Evolutionary conservation across 2,888 invertebrate genomes (phyloP).

Genomic region (Pammene aurita): DNA sequence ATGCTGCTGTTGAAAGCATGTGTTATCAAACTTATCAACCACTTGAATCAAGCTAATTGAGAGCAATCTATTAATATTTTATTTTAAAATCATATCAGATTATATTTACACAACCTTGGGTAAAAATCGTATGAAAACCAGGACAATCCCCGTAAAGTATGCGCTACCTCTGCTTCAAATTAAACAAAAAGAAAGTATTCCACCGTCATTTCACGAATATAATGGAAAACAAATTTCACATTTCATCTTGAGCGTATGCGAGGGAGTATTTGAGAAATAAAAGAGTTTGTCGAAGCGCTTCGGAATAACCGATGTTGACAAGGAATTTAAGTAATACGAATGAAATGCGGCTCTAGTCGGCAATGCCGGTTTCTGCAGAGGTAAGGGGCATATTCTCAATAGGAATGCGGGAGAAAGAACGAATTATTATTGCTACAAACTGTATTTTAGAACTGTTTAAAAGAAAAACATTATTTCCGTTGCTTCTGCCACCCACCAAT

Average conservation of each 20-base stretch:
- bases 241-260: conserved; percentile 38
- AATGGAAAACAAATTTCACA: conserved; percentile 42
- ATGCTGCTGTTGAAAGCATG: no score
- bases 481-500: no score
- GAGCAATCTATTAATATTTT: no score
- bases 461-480: no score
- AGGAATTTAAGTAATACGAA: conserved; percentile 33
- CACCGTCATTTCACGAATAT: conserved; percentile 20
- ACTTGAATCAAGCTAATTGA: no score
- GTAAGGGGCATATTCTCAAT: background rate
- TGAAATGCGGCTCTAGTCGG: background rate
- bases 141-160: background rate
- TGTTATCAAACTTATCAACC: no score
- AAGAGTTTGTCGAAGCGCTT: conserved; percentile 28
- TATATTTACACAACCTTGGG: no score
- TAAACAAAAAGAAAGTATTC: conserved; percentile 37
- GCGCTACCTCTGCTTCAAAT: background rate
- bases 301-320: conserved; percentile 32
- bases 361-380: background rate
- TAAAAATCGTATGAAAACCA: background rate
- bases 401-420: background rate
- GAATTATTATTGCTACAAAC: no score
- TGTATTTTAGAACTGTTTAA: no score
- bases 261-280: conserved; percentile 29
- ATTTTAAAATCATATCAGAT: no score